Evolutionary conservation across 2,797 vertebrate genomes (phyloP), one percentile per base, ranked within the genome.

Genomic region (Sciurus carolinensis): DNA sequence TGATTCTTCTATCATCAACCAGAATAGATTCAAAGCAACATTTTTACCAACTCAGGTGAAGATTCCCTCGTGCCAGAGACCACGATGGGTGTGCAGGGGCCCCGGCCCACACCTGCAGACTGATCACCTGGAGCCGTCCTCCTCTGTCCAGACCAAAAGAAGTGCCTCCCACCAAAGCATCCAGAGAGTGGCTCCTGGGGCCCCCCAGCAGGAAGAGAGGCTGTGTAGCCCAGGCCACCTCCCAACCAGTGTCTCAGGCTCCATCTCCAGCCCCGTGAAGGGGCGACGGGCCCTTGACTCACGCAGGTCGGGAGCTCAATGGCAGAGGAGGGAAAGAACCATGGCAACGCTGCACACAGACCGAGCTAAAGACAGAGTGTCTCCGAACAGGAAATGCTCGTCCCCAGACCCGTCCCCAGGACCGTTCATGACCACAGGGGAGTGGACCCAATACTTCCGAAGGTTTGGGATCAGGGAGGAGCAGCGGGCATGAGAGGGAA

Each of bases 1-100:
- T 28, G 72, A 93, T 69, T 73, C 83, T 93, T 26, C 59, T 42
- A 52, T 39, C 47, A 91, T 80, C 54, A 72, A 52, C 88, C 14
- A 18, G 82, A 90, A 89, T 0, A 92, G 71, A 77, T 18, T 69
- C 77, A 79, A 76, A 42, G n/a, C n/a, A 59, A 52, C 28, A 52
- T 64, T 93, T 71, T 92, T 39, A 81, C 30, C 36, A 89, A 50
- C 36, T 87, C 33, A 9, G 17, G 7, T 10, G 30, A 67, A 77
- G 92, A 7, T 33, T 33, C 52, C 69, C 54, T 86, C 26, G 8
- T 4, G 5, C 72, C 24, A 14, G 54, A 44, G 54, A 30, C 15
- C 18, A 5, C 7, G 26, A 14, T 42, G 42, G 28, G 57, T 13
- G 13, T 5, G 22, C 5, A 72, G 26, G 0, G n/a, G 3, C 47